phyloP scores from a whole-genome alignment of 2,888 invertebrate genomes.

The Taenaris catops region DNA sequence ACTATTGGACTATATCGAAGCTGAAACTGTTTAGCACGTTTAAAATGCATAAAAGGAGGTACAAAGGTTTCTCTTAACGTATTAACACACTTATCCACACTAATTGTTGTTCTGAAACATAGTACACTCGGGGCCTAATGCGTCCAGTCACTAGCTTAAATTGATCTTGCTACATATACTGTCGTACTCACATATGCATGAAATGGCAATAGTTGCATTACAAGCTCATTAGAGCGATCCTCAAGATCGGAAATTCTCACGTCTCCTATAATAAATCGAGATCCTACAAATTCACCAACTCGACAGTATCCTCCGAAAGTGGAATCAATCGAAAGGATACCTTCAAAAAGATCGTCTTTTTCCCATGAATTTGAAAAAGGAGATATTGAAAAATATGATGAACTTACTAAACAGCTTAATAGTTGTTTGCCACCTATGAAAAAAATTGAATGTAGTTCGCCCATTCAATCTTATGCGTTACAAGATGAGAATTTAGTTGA shows the following conservation, averaged over 20 bases:
- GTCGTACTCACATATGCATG: too few relatives aligned
- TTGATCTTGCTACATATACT: too few relatives aligned
- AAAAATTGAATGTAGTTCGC: constrained; percentile 42
- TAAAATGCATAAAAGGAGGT: too few relatives aligned
- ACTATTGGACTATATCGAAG: too few relatives aligned
- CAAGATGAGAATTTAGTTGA: constrained; percentile 11
- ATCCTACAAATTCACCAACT: constrained; percentile 41
- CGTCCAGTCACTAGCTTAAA: too few relatives aligned
- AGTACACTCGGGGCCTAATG: too few relatives aligned
- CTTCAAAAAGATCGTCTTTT: constrained; percentile 38
- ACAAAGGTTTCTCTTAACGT: too few relatives aligned
- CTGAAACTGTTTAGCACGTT: too few relatives aligned
- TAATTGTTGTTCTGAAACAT: too few relatives aligned
- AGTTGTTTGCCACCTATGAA: constrained; percentile 30
- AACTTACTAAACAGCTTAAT: constrained; percentile 19
- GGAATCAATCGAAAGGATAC: constrained; percentile 37
- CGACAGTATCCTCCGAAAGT: constrained; percentile 35
- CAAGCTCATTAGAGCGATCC: too few relatives aligned
- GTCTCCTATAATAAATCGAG: constrained; percentile 43
- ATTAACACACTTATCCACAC: too few relatives aligned
- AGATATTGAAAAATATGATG: constrained; percentile 20
- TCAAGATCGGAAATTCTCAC: constrained; percentile 43
- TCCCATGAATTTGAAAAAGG: constrained; percentile 40
- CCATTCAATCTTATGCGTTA: constrained; percentile 22
- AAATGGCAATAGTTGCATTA: too few relatives aligned